Evolutionary conservation across 2,113 vertebrate species (phyloP), one percentile per base, ranked within the genome.

Genomic region (Sphyrna mokarran): DNA sequence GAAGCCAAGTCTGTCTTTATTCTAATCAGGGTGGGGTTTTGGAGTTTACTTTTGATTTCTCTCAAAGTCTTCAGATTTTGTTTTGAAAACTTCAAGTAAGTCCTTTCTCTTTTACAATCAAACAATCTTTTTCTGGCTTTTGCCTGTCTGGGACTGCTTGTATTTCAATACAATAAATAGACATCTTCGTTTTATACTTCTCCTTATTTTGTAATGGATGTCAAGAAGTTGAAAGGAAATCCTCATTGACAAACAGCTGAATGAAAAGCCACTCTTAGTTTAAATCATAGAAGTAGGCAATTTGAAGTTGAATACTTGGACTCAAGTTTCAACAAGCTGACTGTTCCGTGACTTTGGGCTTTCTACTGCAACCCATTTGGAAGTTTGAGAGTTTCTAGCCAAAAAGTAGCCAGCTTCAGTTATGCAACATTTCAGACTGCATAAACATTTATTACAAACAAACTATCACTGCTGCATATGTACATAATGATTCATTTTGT

Each of bases 401-500:
- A 94, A 69, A 69, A 94, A 69, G 91, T 68, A 40, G 37, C 93
- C 93, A 72, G 43, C 40, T 72, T 70, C 70, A 95, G 69, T 95
- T 48, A 95, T 95, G 94, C 26, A 95, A 72, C 94, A 72, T 95
- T 95, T 95, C 69, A 95, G 43, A 95, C 69, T 95, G 40, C 26
- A 95, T 72, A 95, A 95, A 95, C 40, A 95, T 70, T 94, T 76
- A 95, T 72, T 72, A 48, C 69, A 70, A 95, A 95, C 68, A 72
- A 95, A 48, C 63, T 48, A 95, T 95, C 94, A 29, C 40, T 72
- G 40, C 68, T 72, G 94, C 94, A 76, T 48, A 95, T 95, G n/a
- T 95, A 29, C 69, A 72, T 72, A 95, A 95, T 95, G 94, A 72
- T 95, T 95, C 40, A 95, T 95, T 95, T 70, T 29, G 66, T 72